Percentiles rank a stretch among this genome's conserved stretches.
These are phyloP conservation scores for Caradrina kadenii DNA, from an alignment of 2,888 invertebrate species.

Conservation along the genomic window DNA sequence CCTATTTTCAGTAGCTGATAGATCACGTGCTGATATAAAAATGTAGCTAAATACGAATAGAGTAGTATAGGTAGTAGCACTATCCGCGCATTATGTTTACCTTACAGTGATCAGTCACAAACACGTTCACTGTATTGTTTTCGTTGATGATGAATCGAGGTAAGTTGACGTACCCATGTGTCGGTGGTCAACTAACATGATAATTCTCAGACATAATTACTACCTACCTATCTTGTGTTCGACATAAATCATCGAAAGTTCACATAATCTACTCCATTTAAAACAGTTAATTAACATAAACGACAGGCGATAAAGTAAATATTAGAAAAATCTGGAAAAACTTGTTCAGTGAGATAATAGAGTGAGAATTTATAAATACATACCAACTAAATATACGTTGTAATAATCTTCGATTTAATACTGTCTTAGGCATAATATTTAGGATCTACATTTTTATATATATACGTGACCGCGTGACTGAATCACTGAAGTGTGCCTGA, in stretches of 20 bases:
- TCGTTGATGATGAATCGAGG: constrained; percentile 46
- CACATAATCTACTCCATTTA: constrained; percentile 19
- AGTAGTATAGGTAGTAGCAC: neutral
- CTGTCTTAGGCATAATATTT: neutral
- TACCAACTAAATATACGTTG: constrained; percentile 4
- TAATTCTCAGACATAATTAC: constrained; percentile 14
- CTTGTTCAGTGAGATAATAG: constrained; percentile 37
- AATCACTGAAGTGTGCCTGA: constrained; percentile 1
- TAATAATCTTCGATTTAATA: neutral
- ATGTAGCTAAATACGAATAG: constrained; percentile 6
- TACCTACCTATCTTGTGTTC: neutral
- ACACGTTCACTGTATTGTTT: constrained; percentile 47
- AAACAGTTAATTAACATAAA: constrained; percentile 42
- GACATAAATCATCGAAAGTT: constrained; percentile 22
- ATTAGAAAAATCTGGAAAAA: constrained; percentile 36
- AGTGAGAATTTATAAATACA: constrained; percentile 12
- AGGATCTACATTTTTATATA: constrained; percentile 3
- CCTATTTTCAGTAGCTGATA: constrained; percentile 19
- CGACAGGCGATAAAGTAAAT: constrained; percentile 17
- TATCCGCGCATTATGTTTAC: constrained; percentile 31
- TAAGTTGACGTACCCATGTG: constrained; percentile 20
- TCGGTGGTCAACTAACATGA: constrained; percentile 27
- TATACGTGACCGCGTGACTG: constrained; percentile 1
- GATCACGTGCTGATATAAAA: constrained; percentile 12
- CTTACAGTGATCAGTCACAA: constrained; percentile 34